Evolutionary conservation across 2,113 vertebrate species (phyloP).

Genomic region (Eonycteris spelaea): DNA sequence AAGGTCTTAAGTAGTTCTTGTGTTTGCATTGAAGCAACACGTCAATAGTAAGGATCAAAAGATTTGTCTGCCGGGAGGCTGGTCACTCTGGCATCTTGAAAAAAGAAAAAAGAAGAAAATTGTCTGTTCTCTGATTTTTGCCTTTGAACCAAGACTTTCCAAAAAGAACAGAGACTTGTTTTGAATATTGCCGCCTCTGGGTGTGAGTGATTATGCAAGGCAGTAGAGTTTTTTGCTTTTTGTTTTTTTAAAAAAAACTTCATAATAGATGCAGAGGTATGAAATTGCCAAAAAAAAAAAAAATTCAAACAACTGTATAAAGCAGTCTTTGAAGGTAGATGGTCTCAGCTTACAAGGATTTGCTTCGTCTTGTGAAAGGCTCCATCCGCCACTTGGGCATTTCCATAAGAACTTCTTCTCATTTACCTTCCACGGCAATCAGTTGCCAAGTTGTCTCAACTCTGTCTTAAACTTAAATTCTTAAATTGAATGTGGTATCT

Average conservation of each 20-base stretch:
- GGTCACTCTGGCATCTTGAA: neutral
- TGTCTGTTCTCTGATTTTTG: slow-evolving; percentile 53
- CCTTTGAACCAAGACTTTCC: slow-evolving; percentile 73
- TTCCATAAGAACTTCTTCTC: neutral
- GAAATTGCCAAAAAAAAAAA: slow-evolving; percentile 49
- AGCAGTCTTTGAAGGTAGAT: slow-evolving; percentile 25
- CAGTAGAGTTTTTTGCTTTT: neutral
- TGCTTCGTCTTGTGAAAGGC: neutral
- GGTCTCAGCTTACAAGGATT: neutral
- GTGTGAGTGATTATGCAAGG: slow-evolving; percentile 62
- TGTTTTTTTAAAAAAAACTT: neutral
- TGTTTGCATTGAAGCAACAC: neutral
- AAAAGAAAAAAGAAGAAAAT: neutral
- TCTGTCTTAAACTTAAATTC: neutral
- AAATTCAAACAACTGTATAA: slow-evolving; percentile 32
- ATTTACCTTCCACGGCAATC: neutral
- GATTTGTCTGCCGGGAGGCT: slow-evolving; percentile 8
- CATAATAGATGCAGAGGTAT: slow-evolving; percentile 50
- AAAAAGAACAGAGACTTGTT: slow-evolving; percentile 65
- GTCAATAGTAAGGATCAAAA: slow-evolving; percentile 61
- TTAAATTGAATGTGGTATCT: neutral
- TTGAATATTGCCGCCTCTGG: slow-evolving; percentile 69
- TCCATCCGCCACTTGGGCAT: neutral
- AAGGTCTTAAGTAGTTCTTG: slow-evolving; percentile 32
- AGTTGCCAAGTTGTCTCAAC: neutral